phyloP scores from a whole-genome alignment of 2,888 invertebrate genomes.

The Serripes groenlandicus region DNA sequence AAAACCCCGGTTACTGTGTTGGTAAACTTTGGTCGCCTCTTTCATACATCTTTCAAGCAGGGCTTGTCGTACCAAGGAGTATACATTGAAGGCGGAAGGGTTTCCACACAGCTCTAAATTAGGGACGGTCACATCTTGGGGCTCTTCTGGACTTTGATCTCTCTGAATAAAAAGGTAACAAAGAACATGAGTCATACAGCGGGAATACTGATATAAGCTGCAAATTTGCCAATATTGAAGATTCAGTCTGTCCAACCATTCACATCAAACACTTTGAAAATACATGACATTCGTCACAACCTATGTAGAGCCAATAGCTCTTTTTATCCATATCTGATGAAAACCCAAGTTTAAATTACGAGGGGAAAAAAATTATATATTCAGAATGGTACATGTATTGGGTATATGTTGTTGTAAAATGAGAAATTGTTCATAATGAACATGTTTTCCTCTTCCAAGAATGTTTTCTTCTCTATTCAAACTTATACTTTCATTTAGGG shows the following conservation, averaged over 20 bases:
- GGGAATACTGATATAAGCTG: too few relatives aligned
- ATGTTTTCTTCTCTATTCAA: not conserved
- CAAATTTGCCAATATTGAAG: too few relatives aligned
- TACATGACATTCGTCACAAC: too few relatives aligned
- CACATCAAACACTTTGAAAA: too few relatives aligned
- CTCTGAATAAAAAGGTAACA: constrained; percentile 67
- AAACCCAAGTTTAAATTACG: too few relatives aligned
- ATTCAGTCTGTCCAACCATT: too few relatives aligned
- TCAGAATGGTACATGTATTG: too few relatives aligned
- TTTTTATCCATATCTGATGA: too few relatives aligned
- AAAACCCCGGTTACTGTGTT: constrained; percentile 84
- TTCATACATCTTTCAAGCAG: constrained; percentile 91
- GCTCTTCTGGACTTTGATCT: constrained; percentile 81
- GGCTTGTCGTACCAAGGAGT: constrained; percentile 93
- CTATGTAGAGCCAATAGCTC: too few relatives aligned
- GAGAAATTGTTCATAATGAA: not conserved
- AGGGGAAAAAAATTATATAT: too few relatives aligned
- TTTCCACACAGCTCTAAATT: constrained; percentile 90
- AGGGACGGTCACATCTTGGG: constrained; percentile 74
- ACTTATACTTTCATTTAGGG: not conserved
- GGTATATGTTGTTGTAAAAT: not conserved
- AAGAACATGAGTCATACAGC: too few relatives aligned
- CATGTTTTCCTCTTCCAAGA: not conserved
- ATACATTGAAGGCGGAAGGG: constrained; percentile 96
- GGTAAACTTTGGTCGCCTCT: constrained; percentile 86